These are phyloP conservation scores for Sminthurinus aureus DNA, from an alignment of 2,888 invertebrate genomes.

Conservation along the genomic window DNA sequence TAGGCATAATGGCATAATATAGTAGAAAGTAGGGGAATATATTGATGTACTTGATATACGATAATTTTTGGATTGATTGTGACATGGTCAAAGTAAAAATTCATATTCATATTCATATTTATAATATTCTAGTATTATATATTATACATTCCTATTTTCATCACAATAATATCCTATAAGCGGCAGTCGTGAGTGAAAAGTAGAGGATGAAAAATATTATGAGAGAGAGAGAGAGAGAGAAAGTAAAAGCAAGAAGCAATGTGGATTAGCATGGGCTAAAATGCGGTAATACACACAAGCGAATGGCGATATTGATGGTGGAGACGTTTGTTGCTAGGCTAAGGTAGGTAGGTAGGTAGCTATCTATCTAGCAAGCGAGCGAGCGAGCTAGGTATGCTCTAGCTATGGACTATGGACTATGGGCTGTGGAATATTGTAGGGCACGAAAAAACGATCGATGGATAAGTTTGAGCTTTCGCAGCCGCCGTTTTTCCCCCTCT, in stretches of 20 bases:
- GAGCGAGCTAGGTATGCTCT: no score
- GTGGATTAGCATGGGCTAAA: slow-evolving; percentile 27
- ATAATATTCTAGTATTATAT: no score
- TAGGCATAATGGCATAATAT: background rate
- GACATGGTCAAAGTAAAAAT: background rate
- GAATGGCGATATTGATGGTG: slow-evolving; percentile 43
- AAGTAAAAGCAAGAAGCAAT: background rate
- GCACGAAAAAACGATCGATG: slow-evolving; percentile 44
- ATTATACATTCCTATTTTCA: background rate
- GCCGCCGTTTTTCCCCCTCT: slow-evolving; percentile 40
- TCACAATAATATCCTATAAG: background rate
- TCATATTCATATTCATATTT: background rate
- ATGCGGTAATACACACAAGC: slow-evolving; percentile 29
- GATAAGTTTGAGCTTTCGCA: slow-evolving; percentile 47
- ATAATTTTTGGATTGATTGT: background rate
- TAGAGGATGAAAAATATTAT: background rate
- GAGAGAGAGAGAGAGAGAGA: slow-evolving; percentile 11
- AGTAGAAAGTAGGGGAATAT: background rate
- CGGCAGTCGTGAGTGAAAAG: background rate
- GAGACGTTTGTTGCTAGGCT: slow-evolving; percentile 48
- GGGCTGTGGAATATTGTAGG: slow-evolving; percentile 29
- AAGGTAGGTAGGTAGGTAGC: background rate
- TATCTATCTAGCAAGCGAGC: no score
- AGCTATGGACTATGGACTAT: background rate
- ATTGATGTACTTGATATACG: background rate